Evolutionary conservation across 2,797 vertebrate genomes (phyloP).

Genomic region (Crax fasciolata): DNA sequence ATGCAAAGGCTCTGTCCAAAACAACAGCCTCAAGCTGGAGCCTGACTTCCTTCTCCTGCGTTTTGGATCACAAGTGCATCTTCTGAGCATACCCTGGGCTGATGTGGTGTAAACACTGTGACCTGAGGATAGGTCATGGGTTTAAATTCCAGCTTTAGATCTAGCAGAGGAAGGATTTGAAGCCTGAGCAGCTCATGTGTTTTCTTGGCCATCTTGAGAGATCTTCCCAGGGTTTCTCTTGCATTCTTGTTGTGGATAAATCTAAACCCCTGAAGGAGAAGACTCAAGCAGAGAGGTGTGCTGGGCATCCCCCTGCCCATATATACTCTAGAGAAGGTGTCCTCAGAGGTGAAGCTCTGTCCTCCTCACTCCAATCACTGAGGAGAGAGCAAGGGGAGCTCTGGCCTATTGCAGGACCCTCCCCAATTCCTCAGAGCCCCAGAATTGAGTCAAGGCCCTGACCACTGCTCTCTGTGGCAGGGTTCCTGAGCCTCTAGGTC

Average conservation of each 20-base stretch:
- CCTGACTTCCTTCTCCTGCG: neutral
- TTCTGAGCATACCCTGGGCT: neutral
- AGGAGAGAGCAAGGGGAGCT: neutral
- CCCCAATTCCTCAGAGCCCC: neutral
- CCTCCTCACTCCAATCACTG: fast-evolving
- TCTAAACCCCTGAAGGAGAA: neutral
- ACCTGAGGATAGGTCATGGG: neutral
- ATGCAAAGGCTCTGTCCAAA: neutral
- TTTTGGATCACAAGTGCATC: neutral
- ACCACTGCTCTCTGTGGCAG: neutral
- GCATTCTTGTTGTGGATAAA: neutral
- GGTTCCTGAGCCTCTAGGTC: neutral
- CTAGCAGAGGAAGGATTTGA: neutral
- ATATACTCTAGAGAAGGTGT: neutral
- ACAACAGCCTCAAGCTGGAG: neutral
- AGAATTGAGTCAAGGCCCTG: neutral
- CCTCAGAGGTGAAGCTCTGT: neutral
- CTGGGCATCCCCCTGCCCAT: neutral
- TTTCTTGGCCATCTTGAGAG: neutral
- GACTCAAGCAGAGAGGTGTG: neutral
- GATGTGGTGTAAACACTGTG: neutral
- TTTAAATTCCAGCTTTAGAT: neutral
- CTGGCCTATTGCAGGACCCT: neutral
- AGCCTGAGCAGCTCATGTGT: neutral
- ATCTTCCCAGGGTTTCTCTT: neutral